These are phyloP conservation scores for Pteronotus mesoamericanus DNA, from an alignment of 2,797 vertebrate species.

Conservation along the genomic window DNA sequence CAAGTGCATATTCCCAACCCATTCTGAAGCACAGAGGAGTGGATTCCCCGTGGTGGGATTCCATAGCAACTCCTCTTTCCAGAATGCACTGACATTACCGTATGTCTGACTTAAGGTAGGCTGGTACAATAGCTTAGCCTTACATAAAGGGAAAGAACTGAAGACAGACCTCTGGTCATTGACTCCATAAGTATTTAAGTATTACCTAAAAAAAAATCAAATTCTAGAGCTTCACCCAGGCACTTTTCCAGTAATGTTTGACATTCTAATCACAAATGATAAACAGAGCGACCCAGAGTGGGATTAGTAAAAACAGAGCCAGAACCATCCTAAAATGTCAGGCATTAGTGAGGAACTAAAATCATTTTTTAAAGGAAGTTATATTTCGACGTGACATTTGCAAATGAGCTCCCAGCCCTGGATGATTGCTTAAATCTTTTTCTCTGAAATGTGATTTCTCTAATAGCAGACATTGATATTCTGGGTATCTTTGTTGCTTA, in stretches of 20 bases:
- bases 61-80: neutral
- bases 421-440: constrained; percentile 35
- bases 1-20: neutral
- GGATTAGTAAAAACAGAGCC: constrained; percentile 45
- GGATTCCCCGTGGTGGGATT: neutral
- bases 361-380: constrained; percentile 23
- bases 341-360: constrained; percentile 50
- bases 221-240: neutral
- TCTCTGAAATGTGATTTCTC: constrained; percentile 45
- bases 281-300: constrained; percentile 19
- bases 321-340: constrained; percentile 42
- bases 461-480: neutral
- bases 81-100: neutral
- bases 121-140: neutral
- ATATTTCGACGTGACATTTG: constrained; percentile 59
- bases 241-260: constrained; percentile 18
- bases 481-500: neutral
- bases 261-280: constrained; percentile 25
- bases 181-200: constrained; percentile 9
- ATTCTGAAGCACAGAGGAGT: neutral
- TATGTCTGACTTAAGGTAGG: neutral
- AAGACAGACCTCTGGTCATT: neutral
- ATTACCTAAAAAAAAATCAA: constrained; percentile 42
- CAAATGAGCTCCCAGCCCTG: constrained; percentile 19
- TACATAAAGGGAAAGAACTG: neutral